Conservation (phyloP, 2,888 invertebrate species). For the Leucozona laternaria region DNA sequence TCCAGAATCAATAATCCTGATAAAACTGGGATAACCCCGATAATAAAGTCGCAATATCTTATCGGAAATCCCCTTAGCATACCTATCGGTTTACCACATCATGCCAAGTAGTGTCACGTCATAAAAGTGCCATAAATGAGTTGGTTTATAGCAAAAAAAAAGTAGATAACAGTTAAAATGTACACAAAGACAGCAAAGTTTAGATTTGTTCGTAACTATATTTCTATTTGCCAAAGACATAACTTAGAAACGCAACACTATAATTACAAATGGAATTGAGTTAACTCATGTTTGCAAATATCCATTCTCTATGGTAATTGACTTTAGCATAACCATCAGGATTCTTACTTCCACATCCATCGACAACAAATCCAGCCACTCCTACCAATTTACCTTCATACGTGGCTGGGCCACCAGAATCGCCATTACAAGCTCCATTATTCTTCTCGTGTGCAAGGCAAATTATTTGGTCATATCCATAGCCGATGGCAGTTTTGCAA, state of each 20-base stretch:
- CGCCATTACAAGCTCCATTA: constrained; percentile 81
- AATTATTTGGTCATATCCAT: constrained; percentile 78
- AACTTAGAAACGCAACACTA: background rate
- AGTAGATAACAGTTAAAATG: no score
- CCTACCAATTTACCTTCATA: constrained; percentile 77
- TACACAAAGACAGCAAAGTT: no score
- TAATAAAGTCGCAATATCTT: no score
- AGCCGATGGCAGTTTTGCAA: constrained; percentile 79
- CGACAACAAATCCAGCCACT: constrained; percentile 79
- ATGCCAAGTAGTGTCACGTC: no score
- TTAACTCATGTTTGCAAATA: constrained; percentile 70
- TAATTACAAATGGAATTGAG: background rate
- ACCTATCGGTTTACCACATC: no score
- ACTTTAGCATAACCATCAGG: constrained; percentile 80
- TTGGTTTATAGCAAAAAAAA: no score
- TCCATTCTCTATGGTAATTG: constrained; percentile 79
- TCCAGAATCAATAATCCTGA: no score
- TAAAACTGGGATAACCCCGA: no score
- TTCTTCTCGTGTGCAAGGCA: constrained; percentile 79
- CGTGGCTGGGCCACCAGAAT: constrained; percentile 75
- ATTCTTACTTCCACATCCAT: constrained; percentile 79
- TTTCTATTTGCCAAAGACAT: background rate
- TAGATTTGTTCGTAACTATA: background rate
- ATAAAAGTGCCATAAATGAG: no score
- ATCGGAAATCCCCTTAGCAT: no score